Conservation (phyloP, 2,113 vertebrate genomes). For the Seriola aureovittata region DNA sequence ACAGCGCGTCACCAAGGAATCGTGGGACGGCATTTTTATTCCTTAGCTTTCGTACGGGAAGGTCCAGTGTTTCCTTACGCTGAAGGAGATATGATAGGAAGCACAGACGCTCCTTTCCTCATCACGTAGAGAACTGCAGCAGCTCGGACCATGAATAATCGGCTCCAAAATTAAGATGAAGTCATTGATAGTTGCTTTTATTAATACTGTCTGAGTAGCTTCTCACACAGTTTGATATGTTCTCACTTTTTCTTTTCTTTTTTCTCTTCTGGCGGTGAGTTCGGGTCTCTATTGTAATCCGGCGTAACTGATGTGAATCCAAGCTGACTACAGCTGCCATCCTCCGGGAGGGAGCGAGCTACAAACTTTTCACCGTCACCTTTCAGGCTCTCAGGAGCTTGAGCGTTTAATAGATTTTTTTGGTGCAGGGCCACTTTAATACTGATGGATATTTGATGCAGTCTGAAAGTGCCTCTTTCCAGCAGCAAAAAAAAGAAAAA, state of each 20-base stretch:
- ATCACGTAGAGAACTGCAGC: no score
- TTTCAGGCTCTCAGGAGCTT: neutral
- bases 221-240: neutral
- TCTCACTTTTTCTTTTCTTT: no score
- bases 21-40: no score
- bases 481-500: neutral
- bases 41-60: no score
- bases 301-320: constrained; percentile 35
- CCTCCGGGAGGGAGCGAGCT: neutral
- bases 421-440: neutral
- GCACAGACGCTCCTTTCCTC: no score
- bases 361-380: constrained; percentile 17
- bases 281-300: constrained; percentile 25
- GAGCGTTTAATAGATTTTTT: neutral
- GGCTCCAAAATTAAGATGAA: no score
- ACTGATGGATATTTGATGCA: constrained; percentile 1
- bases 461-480: neutral
- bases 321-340: constrained; percentile 12
- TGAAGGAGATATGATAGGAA: no score
- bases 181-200: no score
- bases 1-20: no score
- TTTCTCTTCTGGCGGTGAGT: neutral
- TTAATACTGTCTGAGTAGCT: neutral
- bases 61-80: no score
- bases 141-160: no score